Conservation (phyloP, 1,140 invertebrate genomes). For the Lanistes nyassanus region DNA sequence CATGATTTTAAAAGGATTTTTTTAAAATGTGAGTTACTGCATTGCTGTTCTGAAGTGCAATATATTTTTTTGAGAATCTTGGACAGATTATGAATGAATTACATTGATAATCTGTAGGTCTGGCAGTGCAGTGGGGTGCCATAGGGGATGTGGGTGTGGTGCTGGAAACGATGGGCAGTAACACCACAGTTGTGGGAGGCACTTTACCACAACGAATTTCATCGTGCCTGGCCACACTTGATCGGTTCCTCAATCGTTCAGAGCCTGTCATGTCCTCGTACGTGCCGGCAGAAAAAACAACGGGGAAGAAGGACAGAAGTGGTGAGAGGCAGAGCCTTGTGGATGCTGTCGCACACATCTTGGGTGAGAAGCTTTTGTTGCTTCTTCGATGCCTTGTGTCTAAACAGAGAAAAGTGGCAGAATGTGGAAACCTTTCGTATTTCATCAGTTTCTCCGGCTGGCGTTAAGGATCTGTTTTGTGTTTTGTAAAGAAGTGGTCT, state of each 20-base stretch:
- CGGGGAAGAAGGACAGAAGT: slow-evolving; percentile 33
- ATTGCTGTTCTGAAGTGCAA: too few species aligned
- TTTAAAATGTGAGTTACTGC: too few species aligned
- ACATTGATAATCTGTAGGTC: slow-evolving; percentile 48
- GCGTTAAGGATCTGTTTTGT: too few species aligned
- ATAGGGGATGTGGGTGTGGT: slow-evolving; percentile 96
- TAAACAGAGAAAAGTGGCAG: too few species aligned
- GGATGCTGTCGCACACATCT: slow-evolving; percentile 62
- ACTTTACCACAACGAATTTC: slow-evolving; percentile 91
- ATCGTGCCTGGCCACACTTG: slow-evolving; percentile 87
- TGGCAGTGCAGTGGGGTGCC: slow-evolving; percentile 97
- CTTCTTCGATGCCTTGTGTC: too few species aligned
- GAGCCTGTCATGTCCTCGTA: slow-evolving; percentile 86
- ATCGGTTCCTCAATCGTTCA: slow-evolving; percentile 87
- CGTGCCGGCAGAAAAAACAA: slow-evolving; percentile 79
- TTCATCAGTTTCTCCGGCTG: too few species aligned
- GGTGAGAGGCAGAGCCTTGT: slow-evolving; percentile 48
- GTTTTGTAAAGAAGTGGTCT: too few species aligned
- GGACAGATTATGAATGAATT: too few species aligned
- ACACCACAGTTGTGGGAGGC: slow-evolving; percentile 91
- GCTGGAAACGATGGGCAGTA: slow-evolving; percentile 85
- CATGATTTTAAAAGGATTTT: too few species aligned
- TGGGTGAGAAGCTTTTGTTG: slow-evolving; percentile 55
- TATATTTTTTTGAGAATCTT: too few species aligned
- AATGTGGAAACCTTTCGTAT: too few species aligned